Base-by-base conservation (phyloP, 2,888 invertebrate genomes). In the Stegana nigrithorax region DNA sequence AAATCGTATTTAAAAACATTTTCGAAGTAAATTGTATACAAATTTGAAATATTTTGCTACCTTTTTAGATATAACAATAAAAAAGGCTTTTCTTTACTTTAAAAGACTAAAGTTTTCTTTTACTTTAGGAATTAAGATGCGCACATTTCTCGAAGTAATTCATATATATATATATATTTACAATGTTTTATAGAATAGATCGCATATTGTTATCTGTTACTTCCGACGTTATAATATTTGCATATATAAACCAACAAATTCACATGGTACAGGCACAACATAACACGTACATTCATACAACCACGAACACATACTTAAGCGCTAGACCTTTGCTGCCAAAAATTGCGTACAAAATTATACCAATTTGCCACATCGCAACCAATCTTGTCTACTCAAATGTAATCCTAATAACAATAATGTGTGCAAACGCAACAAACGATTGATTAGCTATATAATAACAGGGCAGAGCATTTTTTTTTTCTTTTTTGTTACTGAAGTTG, bases 221-320 rank as follows among this genome's bases (percentile, higher is more conserved):
- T n/a, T n/a, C n/a, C n/a, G n/a, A n/a, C n/a, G 17, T 50, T 50
- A 50, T 21, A 45, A 45, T 50, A 50, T 50, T n/a, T 6, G 4
- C 27, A 55, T 55, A 36, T 55, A 55, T 36, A 55, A 55, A 55
- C 53, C 36, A 55, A 55, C 53, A 55, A 55, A 55, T 55, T 32
- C 53, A 55, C 53, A 39, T n/a, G n/a, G n/a, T n/a, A n/a, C 26
- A 50, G 25, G 26, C 47, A 23, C 47, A n/a, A n/a, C n/a, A n/a
- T n/a, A n/a, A 23, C 47, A 47, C 47, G n/a, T 10, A 47, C 39
- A 39, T 39, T 14, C 39, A 39, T 39, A 50, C 50, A 26, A 25
- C 26, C 12, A 50, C 39, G 32, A 39, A n/a, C 4, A 39, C 39
- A 2, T 32, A 12, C 6, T 8, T 39, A 39, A 14, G 14, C 39